phyloP scores from a whole-genome alignment of 2,797 vertebrate species.

The Lepus townsendii region DNA sequence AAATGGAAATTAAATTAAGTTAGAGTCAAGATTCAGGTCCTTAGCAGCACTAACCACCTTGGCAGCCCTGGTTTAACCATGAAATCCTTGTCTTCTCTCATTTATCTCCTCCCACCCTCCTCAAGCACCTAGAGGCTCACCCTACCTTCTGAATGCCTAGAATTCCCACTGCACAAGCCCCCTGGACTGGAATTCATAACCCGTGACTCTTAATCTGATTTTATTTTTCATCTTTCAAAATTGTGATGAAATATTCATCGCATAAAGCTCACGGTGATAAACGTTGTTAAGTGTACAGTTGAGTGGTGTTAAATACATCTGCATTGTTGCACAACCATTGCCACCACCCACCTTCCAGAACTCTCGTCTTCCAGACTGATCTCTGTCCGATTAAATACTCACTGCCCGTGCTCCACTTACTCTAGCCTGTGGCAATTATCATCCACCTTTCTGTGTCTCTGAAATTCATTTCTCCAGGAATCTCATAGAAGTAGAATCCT shows the following conservation, averaged over 20 bases:
- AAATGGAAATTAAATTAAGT: constrained; percentile 30
- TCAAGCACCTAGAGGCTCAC: not conserved
- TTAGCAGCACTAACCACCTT: not conserved
- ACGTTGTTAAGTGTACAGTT: not conserved
- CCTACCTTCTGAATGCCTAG: not conserved
- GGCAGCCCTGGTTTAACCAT: not conserved
- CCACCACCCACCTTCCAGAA: not conserved
- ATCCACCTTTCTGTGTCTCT: not conserved
- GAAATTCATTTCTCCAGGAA: constrained; percentile 15
- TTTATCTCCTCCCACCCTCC: not conserved
- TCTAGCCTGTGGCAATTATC: not conserved
- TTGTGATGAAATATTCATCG: not conserved
- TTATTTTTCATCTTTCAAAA: constrained; percentile 14
- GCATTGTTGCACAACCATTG: not conserved
- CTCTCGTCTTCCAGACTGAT: constrained; percentile 19
- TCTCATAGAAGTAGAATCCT: not conserved
- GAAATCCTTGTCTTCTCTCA: not conserved
- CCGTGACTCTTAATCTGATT: not conserved
- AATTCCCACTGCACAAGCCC: constrained; percentile 8
- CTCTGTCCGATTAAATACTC: not conserved
- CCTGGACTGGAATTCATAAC: constrained; percentile 3
- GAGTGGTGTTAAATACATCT: not conserved
- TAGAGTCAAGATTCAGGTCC: constrained; percentile 28
- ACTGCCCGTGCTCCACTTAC: not conserved
- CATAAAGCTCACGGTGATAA: not conserved